Evolutionary conservation across 2,797 vertebrate species (phyloP).

Genomic region (Xenopus petersii): DNA sequence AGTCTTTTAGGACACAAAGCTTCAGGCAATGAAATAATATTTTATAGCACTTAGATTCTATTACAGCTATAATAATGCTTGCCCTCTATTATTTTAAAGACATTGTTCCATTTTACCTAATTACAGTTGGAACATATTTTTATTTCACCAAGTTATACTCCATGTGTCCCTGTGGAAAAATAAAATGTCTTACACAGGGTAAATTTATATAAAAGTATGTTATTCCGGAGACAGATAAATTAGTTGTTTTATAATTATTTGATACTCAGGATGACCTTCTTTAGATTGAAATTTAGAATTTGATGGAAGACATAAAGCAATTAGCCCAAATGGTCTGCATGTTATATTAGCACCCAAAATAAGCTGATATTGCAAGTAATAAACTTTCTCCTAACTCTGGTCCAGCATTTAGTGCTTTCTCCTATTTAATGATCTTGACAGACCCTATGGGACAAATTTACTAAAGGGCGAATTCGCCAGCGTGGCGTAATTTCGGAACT

Average conservation of each 20-base stretch:
- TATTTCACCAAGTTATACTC: slow-evolving; percentile 17
- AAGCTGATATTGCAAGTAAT: background rate
- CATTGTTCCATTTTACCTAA: slow-evolving; percentile 39
- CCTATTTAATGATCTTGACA: no score
- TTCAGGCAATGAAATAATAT: slow-evolving; percentile 26
- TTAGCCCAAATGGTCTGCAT: background rate
- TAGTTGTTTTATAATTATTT: slow-evolving; percentile 14
- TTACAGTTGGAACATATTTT: slow-evolving; percentile 31
- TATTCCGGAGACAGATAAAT: background rate
- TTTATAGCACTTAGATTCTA: slow-evolving; percentile 8
- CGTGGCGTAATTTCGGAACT: no score
- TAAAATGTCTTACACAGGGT: slow-evolving; percentile 1
- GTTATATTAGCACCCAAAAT: background rate
- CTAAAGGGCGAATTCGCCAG: no score
- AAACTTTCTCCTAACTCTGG: no score
- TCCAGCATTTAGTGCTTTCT: no score
- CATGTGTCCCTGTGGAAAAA: slow-evolving; percentile 15
- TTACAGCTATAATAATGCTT: slow-evolving; percentile 37
- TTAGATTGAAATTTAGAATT: background rate
- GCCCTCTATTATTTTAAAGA: slow-evolving; percentile 41
- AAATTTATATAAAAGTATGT: background rate
- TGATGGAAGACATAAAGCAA: background rate
- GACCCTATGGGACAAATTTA: no score
- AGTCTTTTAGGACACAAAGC: slow-evolving; percentile 22
- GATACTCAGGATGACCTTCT: slow-evolving; percentile 2